A percentile compares a stretch with the other conserved stretches of the same genome.
These are phyloP conservation scores for Drosophila asahinai DNA, from an alignment of 1,140 invertebrate genomes.

Conservation along the genomic window DNA sequence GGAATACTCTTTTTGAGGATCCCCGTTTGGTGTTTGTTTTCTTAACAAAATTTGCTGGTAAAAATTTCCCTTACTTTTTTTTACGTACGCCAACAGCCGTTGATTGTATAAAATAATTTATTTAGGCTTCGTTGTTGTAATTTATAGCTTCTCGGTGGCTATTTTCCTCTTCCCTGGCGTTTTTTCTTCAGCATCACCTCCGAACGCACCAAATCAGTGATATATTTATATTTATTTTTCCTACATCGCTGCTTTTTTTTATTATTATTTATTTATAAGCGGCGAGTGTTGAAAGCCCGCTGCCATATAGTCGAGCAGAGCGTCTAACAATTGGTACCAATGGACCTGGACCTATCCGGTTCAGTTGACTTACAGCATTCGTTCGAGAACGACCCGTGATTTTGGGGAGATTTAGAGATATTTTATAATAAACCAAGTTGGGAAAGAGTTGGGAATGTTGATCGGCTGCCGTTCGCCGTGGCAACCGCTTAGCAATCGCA, in stretches of 20 bases:
- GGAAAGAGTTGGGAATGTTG: slow-evolving; percentile 53
- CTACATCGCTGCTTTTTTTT: slow-evolving; percentile 63
- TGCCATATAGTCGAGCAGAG: slow-evolving; percentile 42
- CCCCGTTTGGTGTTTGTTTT: slow-evolving; percentile 29
- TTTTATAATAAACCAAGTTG: slow-evolving; percentile 14
- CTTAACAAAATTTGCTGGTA: slow-evolving; percentile 7
- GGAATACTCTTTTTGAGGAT: slow-evolving; percentile 37
- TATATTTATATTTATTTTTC: slow-evolving; percentile 78
- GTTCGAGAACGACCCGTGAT: slow-evolving; percentile 57
- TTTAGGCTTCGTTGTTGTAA: slow-evolving; percentile 52
- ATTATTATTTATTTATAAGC: slow-evolving; percentile 79
- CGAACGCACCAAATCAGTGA: slow-evolving; percentile 45
- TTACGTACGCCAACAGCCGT: slow-evolving; percentile 32
- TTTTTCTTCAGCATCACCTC: slow-evolving; percentile 34
- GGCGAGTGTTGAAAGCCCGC: slow-evolving; percentile 73
- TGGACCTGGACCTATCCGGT: slow-evolving; percentile 55
- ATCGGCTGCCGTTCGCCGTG: slow-evolving; percentile 67
- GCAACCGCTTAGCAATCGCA: slow-evolving; percentile 64
- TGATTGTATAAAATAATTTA: slow-evolving; percentile 45
- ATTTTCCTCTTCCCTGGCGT: slow-evolving; percentile 29
- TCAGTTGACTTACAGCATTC: slow-evolving; percentile 84
- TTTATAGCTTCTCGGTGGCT: slow-evolving; percentile 63
- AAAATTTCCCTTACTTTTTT: slow-evolving; percentile 17
- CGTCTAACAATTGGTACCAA: slow-evolving; percentile 60
- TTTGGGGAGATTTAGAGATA: slow-evolving; percentile 11